These are phyloP conservation scores for Phocoena sinus DNA, from an alignment of 2,113 vertebrate genomes.

Conservation along the genomic window DNA sequence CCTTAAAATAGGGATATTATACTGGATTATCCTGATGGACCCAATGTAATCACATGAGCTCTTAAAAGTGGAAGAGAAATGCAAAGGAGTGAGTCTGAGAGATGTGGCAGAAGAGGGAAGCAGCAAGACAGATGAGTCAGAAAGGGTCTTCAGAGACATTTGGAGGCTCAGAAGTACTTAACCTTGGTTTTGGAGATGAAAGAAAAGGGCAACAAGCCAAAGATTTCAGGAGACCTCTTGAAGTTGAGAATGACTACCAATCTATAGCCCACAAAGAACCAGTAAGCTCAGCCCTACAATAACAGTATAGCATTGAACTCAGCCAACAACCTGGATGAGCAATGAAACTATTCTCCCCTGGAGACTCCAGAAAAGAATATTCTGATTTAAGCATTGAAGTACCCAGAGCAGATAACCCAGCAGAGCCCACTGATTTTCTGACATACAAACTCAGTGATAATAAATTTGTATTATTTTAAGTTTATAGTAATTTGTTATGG, in stretches of 20 bases:
- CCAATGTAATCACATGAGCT: not conserved
- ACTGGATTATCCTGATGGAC: not conserved
- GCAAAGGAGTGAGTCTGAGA: not conserved
- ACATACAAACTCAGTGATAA: too few species aligned
- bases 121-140: not conserved
- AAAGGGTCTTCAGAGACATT: not conserved
- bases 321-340: not conserved
- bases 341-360: not conserved
- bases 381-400: not conserved
- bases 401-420: not conserved
- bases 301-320: fast-evolving
- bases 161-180: not conserved
- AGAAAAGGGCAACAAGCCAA: not conserved
- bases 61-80: not conserved
- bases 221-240: not conserved
- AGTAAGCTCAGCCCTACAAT: not conserved
- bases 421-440: not conserved
- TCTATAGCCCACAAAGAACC: not conserved
- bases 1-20: not conserved
- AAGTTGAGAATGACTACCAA: not conserved
- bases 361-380: not conserved
- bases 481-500: not conserved
- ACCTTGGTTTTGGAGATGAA: not conserved
- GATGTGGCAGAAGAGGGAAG: not conserved
- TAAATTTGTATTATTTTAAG: not conserved